phyloP scores from a whole-genome alignment of 2,888 invertebrate genomes.

The Leptopilina drosophilae region DNA sequence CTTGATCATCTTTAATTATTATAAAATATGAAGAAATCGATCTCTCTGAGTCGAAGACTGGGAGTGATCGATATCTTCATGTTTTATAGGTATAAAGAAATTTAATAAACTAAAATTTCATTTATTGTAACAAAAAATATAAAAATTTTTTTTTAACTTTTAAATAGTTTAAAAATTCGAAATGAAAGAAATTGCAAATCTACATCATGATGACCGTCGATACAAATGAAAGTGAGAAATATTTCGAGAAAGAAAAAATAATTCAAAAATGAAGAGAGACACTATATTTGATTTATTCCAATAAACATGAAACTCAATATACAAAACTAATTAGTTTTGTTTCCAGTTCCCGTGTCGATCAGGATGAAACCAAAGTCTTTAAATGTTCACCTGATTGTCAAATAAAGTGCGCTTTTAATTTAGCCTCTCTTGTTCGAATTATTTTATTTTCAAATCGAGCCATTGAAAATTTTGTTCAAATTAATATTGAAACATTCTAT shows the following conservation, averaged over 20 bases:
- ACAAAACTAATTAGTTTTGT: conserved; percentile 5
- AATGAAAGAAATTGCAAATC: too few species aligned
- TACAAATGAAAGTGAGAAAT: neutral
- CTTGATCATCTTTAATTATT: too few species aligned
- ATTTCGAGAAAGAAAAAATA: neutral
- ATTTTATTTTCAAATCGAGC: conserved; percentile 1
- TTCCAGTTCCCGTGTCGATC: neutral
- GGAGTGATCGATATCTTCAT: too few species aligned
- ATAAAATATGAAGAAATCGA: too few species aligned
- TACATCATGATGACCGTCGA: neutral
- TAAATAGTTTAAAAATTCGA: too few species aligned
- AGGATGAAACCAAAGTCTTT: conserved; percentile 12
- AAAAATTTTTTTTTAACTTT: too few species aligned
- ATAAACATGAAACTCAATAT: neutral
- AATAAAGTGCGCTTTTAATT: neutral
- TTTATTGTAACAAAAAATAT: too few species aligned
- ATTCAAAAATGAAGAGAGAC: neutral
- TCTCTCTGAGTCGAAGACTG: too few species aligned
- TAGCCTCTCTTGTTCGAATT: neutral
- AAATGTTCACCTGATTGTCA: neutral
- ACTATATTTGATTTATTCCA: neutral
- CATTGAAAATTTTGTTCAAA: neutral
- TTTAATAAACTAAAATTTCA: too few species aligned
- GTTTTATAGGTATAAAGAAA: too few species aligned
- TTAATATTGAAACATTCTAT: neutral